Percentiles rank a stretch among this genome's conserved stretches.
Conservation (phyloP, 2,113 vertebrate genomes). For the Siniperca chuatsi region DNA sequence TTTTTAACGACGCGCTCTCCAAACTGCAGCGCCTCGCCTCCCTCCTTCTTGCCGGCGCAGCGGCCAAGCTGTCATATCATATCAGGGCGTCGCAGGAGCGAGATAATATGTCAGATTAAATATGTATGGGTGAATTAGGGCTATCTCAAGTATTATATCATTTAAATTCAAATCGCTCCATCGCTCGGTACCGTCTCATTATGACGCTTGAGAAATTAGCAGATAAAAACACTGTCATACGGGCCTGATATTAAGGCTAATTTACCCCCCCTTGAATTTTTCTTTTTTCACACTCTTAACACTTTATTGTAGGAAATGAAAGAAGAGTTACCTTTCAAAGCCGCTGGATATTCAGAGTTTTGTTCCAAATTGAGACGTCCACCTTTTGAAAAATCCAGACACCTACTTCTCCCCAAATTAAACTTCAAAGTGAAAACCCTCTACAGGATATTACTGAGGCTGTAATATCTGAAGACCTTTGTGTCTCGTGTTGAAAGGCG, state of each 20-base stretch:
- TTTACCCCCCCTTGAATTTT: conserved; percentile 68
- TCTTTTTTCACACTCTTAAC: conserved; percentile 47
- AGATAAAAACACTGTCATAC: conserved; percentile 82
- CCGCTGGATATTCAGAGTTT: conserved; percentile 34
- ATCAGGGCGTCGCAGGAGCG: conserved; percentile 75
- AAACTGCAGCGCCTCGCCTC: conserved; percentile 34
- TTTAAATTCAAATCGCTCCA: conserved; percentile 87
- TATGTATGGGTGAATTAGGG: conserved; percentile 87
- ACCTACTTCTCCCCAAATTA: conserved; percentile 56
- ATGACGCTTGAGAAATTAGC: conserved; percentile 82
- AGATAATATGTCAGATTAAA: conserved; percentile 87
- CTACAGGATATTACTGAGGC: conserved; percentile 36
- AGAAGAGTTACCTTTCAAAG: conserved; percentile 61
- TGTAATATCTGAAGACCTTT: conserved; percentile 47
- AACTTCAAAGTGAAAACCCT: conserved; percentile 59
- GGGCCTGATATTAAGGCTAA: conserved; percentile 77
- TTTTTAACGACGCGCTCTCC: conserved; percentile 39
- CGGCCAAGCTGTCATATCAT: conserved; percentile 76
- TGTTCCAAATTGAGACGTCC: conserved; percentile 47
- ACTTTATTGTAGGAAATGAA: conserved; percentile 71
- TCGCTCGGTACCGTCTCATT: conserved; percentile 81
- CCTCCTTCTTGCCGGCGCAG: conserved; percentile 53
- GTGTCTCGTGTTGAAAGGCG: conserved; percentile 55
- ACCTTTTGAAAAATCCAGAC: conserved; percentile 61
- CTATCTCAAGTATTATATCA: conserved; percentile 86